Evolutionary conservation across 1,140 invertebrate species (phyloP), one percentile per base, ranked within the genome.

Genomic region (Lineus longissimus): DNA sequence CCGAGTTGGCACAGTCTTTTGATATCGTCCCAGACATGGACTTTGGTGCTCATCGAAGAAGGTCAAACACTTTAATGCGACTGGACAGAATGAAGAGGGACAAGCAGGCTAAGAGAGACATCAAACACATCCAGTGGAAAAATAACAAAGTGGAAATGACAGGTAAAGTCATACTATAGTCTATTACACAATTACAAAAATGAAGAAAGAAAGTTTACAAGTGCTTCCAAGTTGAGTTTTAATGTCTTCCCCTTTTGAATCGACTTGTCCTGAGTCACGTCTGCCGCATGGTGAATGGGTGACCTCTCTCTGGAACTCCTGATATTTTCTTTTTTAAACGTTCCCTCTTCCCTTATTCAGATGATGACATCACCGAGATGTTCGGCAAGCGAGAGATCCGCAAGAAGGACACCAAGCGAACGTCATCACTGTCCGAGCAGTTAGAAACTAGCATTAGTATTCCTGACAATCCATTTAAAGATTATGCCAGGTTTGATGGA

Each of bases 401-500:
- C 25, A 51, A 51, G 47, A 51, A 51, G 9, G 51, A 27, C 45
- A 30, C 19, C 43, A 62, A 59, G 47, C 41, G 60, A 17, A 17
- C 13, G 25, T 83, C 91, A 23, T 75, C 87, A 33, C 81, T 95
- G 29, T 82, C 88, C 6, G 86, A 90, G 70, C 87, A 90, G 68
- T 79, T 96, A 30, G 86, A 89, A 70, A 89, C 89, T 67, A 90
- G 86, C 72, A 88, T 89, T 0, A 85, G 87, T 74, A 74, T 90
- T 58, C 89, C 90, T 25, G 85, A 88, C 70, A 94, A 94, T 83
- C 90, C 92, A 25, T 96, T 92, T 81, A 86, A 90, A 55, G 89
- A 93, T 75, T 97, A 90, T 85, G 90, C 92, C 15, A 92, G 89
- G 79, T 96, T 91, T 82, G 94, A 98, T 86, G 94, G 93, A 64